Base-by-base conservation (phyloP, 2,113 vertebrate species). In the Campylorhamphus procurvoides region DNA sequence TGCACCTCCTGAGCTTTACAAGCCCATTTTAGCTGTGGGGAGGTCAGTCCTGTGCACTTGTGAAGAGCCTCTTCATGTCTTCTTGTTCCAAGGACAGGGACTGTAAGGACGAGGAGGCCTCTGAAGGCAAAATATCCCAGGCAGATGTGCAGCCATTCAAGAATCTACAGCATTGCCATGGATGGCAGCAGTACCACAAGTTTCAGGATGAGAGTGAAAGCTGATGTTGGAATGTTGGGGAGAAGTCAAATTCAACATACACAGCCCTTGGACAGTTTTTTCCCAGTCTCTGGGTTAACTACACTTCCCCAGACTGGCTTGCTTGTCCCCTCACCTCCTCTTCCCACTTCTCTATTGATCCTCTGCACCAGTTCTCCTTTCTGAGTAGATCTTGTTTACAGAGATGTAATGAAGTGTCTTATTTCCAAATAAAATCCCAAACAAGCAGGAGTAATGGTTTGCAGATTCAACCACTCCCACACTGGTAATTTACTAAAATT, bases 401-500 rank as follows among this genome's bases (percentile, higher is more conserved):
- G 97, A 91, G 96, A 83, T 92, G 84, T 96, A 96, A 97, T 90
- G 96, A 96, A 95, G 84, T 95, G 77, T 96, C 97, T 96, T 93
- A 91, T 95, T 97, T 96, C 92, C 97, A 98, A 98, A 98, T 98
- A 98, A 98, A 98, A 98, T 97, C 97, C 97, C 47, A 83, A 97
- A 78, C 91, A 96, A 97, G 97, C 96, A 94, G 96, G 94, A 98
- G 97, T 97, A 97, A 98, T 98, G 98, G 98, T 98, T 98, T 87
- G 67, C 97, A 97, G 93, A 97, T 97, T 96, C 89, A 92, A 97
- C 96, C 98, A 97, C 95, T 98, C 98, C 98, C 98, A 93, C 82
- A 82, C 89, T 88, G 87, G 95, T 98, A 98, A 98, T 98, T 98
- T 98, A 98, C 97, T 98, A 98, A 99, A 99, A 99, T 99, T 98